Evolutionary conservation across 37 sponge, comb jelly and placozoan species (phyloP).

Genomic region (Ephydatia muelleri): DNA sequence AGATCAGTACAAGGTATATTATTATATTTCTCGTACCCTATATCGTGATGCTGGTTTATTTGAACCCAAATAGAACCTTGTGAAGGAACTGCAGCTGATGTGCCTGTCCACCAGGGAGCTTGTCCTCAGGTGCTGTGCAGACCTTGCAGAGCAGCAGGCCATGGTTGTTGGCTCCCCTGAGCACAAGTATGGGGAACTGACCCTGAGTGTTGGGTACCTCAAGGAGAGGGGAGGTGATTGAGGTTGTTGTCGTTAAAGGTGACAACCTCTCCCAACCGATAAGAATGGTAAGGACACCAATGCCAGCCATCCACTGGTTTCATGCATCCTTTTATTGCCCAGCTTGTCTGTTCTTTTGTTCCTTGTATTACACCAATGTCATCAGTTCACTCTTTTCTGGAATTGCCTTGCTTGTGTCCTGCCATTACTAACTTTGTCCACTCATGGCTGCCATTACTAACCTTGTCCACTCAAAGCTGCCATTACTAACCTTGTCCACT

Average conservation of each 20-base stretch:
- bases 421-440: too few relatives aligned
- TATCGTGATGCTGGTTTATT: neutral
- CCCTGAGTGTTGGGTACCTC: slow-evolving; percentile 33
- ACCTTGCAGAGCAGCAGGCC: slow-evolving; percentile 25
- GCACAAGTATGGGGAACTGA: slow-evolving; percentile 13
- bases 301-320: too few relatives aligned
- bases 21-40: neutral
- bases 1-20: slow-evolving; percentile 26
- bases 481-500: too few relatives aligned
- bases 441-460: too few relatives aligned
- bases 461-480: too few relatives aligned
- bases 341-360: too few relatives aligned
- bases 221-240: slow-evolving; percentile 11
- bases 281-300: slow-evolving; percentile 15
- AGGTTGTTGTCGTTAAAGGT: slow-evolving; percentile 27
- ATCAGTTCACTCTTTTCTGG: neutral
- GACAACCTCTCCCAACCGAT: slow-evolving; percentile 36
- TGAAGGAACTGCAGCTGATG: slow-evolving; percentile 6
- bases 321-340: too few relatives aligned
- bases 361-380: too few relatives aligned
- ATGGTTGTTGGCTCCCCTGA: neutral
- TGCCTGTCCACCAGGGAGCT: slow-evolving; percentile 25
- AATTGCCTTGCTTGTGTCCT: neutral
- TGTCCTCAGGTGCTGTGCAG: slow-evolving; percentile 26
- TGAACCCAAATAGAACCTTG: slow-evolving; percentile 2